Evolutionary conservation across 2,113 vertebrate genomes (phyloP), one percentile per base, ranked within the genome.

Genomic region (Coregonus clupeaformis): DNA sequence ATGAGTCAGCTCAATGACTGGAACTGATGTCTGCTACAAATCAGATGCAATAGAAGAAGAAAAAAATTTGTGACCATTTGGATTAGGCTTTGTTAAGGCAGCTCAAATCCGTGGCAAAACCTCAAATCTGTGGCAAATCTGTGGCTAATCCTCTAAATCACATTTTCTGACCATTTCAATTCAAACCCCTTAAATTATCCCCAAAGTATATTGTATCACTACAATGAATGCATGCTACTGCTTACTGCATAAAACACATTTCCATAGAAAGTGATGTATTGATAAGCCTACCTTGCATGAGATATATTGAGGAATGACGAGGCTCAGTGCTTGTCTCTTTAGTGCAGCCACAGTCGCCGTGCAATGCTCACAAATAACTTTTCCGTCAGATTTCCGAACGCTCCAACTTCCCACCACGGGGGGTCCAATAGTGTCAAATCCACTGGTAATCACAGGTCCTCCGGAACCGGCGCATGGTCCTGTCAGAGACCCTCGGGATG

Each of bases 331-430:
- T 84, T 98, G 95, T 77, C 96, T 94, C 93, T 96, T 98, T 73
- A 99, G 93, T 89, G 94, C 94, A 81, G 95, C 94, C 81, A 98
- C 94, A 87, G 94, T 94, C 81, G 94, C 94, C 24, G 91, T 94
- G 91, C 97, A 99, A 87, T 95, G 96, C 83, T 97, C 96, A 80
- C 97, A 99, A 86, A 94, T 93, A 86, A 92, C 92, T 81, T 95
- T 95, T 77, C 94, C 88, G 24, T 95, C 96, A 0, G 93, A 93
- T 71, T 93, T 93, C 60, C 92, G 92, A 14, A 89, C 93, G 75
- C 93, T 94, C 69, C 94, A 91, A 72, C 90, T 89, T 71, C 85
- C 93, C 78, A 91, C 92, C 78, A 91, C 91, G 0, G 77, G 68
- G 68, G 83, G 80, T 32, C 94, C 25, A 29, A 24, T 84, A 9